Percentiles rank a stretch among this genome's conserved stretches.
These are phyloP conservation scores for Casuarius casuarius DNA, from an alignment of 2,113 vertebrate genomes.

Conservation along the genomic window DNA sequence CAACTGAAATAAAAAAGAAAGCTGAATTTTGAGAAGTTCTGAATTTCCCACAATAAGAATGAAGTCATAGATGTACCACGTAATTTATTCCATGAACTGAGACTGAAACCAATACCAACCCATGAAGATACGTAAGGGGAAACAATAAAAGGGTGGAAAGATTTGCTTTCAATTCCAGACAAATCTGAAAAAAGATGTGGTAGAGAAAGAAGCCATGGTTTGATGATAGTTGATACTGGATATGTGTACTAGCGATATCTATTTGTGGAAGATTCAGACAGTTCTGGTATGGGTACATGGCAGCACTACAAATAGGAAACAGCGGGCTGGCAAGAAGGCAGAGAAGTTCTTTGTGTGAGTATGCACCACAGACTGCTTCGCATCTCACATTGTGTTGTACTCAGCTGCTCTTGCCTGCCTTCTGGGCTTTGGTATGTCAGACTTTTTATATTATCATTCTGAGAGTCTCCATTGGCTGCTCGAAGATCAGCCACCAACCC, in stretches of 20 bases:
- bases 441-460: background rate
- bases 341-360: background rate
- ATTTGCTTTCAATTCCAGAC: background rate
- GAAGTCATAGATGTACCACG: background rate
- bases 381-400: rapidly evolving
- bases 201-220: background rate
- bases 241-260: background rate
- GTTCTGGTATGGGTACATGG: background rate
- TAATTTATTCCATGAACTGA: background rate
- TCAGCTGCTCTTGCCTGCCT: background rate
- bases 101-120: background rate
- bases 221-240: background rate
- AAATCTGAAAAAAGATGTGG: rapidly evolving
- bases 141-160: background rate
- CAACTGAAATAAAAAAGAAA: background rate
- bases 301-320: background rate
- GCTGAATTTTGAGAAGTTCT: background rate
- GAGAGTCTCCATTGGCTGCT: background rate
- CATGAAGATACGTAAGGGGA: background rate
- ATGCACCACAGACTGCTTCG: background rate
- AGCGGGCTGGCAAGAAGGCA: background rate
- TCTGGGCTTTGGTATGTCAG: background rate
- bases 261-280: background rate
- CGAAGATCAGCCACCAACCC: background rate
- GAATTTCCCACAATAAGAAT: background rate